Evolutionary conservation across 2,888 invertebrate genomes (phyloP).

Genomic region (Scaptomyza cyrtandrae): DNA sequence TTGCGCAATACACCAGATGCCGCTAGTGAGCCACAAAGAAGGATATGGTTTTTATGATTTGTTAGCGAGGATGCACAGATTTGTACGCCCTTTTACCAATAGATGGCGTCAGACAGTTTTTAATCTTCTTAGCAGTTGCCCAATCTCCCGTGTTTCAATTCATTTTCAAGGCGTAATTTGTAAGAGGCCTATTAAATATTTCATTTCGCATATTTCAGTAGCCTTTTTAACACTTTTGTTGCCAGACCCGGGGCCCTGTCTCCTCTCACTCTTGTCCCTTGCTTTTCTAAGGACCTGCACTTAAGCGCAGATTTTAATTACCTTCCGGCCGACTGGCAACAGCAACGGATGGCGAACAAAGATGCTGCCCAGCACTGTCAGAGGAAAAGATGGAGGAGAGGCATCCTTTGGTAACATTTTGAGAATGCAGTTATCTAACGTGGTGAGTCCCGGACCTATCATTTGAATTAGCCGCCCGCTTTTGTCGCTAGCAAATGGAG

Average conservation of each 20-base stretch:
- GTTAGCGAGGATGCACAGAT: conserved; percentile 20
- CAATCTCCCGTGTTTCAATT: not conserved
- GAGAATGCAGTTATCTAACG: conserved; percentile 73
- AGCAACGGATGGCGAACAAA: conserved; percentile 62
- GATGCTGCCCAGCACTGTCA: conserved; percentile 31
- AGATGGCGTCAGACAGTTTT: conserved; percentile 39
- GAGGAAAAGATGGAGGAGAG: not conserved
- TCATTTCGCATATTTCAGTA: conserved; percentile 51
- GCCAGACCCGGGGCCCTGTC: not conserved
- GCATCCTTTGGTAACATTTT: conserved; percentile 65
- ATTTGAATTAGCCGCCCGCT: conserved; percentile 71
- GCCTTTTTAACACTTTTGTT: conserved; percentile 51
- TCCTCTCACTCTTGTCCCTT: conserved; percentile 8
- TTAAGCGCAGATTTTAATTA: conserved; percentile 78
- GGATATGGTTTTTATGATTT: conserved; percentile 24
- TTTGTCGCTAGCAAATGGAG: conserved; percentile 49
- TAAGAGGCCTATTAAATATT: conserved; percentile 55
- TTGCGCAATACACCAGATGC: conserved; percentile 38
- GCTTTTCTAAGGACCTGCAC: conserved; percentile 68
- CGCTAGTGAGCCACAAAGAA: conserved; percentile 27
- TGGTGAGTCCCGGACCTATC: conserved; percentile 30
- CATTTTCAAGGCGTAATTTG: not conserved
- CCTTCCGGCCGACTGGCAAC: conserved; percentile 76
- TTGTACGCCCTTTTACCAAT: conserved; percentile 1
- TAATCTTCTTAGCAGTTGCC: not conserved